Conservation (phyloP, 1,140 invertebrate genomes). For the Archegozetes longisetosus region DNA sequence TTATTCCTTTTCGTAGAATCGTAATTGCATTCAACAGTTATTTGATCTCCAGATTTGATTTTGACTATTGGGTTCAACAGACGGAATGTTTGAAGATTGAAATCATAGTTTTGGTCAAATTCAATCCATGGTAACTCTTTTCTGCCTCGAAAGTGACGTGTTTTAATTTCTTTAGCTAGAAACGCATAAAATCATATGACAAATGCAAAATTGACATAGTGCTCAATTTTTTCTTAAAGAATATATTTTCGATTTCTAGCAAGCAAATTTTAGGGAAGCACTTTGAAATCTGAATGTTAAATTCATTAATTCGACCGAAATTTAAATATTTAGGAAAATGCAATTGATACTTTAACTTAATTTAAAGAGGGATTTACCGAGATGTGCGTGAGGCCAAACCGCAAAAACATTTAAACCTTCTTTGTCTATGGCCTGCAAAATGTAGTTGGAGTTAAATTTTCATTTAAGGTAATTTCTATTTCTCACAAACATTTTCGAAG, state of each 20-base stretch:
- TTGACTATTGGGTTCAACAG: slow-evolving; percentile 9
- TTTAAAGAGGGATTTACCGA: neutral
- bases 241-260: too few relatives aligned
- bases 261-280: too few relatives aligned
- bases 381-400: slow-evolving; percentile 7
- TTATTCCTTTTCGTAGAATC: slow-evolving; percentile 7
- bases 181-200: neutral
- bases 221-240: too few relatives aligned
- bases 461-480: too few relatives aligned
- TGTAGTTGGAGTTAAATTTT: too few relatives aligned
- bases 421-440: slow-evolving; percentile 23
- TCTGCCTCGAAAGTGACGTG: slow-evolving; percentile 56
- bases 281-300: too few relatives aligned
- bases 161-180: slow-evolving; percentile 49
- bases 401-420: slow-evolving; percentile 7
- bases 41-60: slow-evolving; percentile 19
- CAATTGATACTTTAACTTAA: too few relatives aligned
- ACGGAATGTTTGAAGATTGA: slow-evolving; percentile 45
- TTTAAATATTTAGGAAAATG: too few relatives aligned
- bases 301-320: too few relatives aligned
- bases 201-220: too few relatives aligned
- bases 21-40: slow-evolving; percentile 21
- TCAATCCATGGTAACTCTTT: slow-evolving; percentile 54
- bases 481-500: slow-evolving; percentile 33
- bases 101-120: slow-evolving; percentile 53